Evolutionary conservation across 2,888 invertebrate species (phyloP).

Genomic region (Acleris cristana): DNA sequence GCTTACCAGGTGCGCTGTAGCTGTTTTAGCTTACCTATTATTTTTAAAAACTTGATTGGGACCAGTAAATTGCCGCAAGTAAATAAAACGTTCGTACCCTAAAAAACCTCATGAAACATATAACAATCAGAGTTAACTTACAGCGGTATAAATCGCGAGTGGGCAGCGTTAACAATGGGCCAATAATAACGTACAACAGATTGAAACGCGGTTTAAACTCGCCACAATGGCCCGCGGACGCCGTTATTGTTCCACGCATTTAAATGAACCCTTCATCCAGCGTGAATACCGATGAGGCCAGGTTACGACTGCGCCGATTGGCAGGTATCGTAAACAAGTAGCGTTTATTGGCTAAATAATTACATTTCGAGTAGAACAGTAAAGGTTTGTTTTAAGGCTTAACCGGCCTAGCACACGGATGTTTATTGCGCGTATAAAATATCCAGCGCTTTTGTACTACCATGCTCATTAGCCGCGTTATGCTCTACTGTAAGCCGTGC

Average conservation of each 20-base stretch:
- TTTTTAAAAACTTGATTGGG: constrained; percentile 38
- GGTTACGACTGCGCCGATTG: constrained; percentile 20
- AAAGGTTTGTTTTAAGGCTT: neutral
- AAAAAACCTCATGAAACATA: neutral
- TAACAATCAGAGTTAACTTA: neutral
- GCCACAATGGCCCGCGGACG: constrained; percentile 65
- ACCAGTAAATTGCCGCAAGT: neutral
- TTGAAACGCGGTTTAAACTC: constrained; percentile 72
- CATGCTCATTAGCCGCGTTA: too few species aligned
- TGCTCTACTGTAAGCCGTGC: too few species aligned
- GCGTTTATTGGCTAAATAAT: constrained; percentile 27
- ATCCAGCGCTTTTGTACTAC: too few species aligned
- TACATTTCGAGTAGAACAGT: constrained; percentile 2
- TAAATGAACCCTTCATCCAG: constrained; percentile 70
- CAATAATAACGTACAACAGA: constrained; percentile 69
- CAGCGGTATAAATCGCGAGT: constrained; percentile 23
- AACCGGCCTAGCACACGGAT: neutral
- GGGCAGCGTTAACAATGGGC: constrained; percentile 55
- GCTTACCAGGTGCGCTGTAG: too few species aligned
- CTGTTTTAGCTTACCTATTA: too few species aligned
- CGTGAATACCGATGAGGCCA: constrained; percentile 71
- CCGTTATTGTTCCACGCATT: constrained; percentile 78
- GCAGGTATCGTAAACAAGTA: constrained; percentile 47
- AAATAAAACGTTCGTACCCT: too few species aligned
- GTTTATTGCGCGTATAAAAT: too few species aligned